Evolutionary conservation across 2,797 vertebrate species (phyloP).

Genomic region (Fistularia commersonii): DNA sequence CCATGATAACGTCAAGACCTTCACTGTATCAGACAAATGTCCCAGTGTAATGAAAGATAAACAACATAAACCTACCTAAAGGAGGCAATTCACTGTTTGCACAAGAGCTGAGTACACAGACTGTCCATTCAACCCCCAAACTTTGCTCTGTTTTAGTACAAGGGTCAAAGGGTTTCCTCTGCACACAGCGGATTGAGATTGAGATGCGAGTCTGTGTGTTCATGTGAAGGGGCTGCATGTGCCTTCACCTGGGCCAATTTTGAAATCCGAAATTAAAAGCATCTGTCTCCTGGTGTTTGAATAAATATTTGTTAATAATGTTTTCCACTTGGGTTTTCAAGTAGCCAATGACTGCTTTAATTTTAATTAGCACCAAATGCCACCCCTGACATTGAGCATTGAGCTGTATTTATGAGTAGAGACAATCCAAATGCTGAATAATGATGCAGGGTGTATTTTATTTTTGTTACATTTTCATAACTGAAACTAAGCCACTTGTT

Average conservation of each 20-base stretch:
- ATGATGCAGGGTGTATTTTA: too few species aligned
- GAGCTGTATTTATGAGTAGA: too few species aligned
- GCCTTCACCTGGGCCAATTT: conserved; percentile 10
- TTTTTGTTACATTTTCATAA: too few species aligned
- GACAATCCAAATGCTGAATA: too few species aligned
- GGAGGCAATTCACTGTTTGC: conserved; percentile 37
- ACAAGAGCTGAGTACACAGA: conserved; percentile 51
- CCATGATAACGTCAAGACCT: conserved; percentile 1
- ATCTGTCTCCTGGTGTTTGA: conserved; percentile 25
- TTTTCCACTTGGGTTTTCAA: conserved; percentile 28
- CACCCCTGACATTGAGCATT: not conserved
- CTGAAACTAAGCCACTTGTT: too few species aligned
- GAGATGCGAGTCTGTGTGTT: conserved; percentile 23
- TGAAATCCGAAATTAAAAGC: conserved; percentile 1
- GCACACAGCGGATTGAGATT: conserved; percentile 28
- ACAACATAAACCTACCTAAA: conserved; percentile 41
- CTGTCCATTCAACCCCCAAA: conserved; percentile 47
- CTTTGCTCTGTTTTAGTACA: conserved; percentile 46
- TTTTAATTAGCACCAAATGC: conserved; percentile 29
- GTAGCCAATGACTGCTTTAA: conserved; percentile 29
- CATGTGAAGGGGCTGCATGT: conserved; percentile 8
- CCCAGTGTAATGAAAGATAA: conserved; percentile 56
- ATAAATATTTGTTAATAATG: conserved; percentile 17
- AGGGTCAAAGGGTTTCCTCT: conserved; percentile 47
- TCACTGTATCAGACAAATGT: conserved; percentile 42